Percentiles rank a stretch among this genome's conserved stretches.
Evolutionary conservation across 2,888 invertebrate genomes (phyloP).

Genomic region (Spilarctia lutea): DNA sequence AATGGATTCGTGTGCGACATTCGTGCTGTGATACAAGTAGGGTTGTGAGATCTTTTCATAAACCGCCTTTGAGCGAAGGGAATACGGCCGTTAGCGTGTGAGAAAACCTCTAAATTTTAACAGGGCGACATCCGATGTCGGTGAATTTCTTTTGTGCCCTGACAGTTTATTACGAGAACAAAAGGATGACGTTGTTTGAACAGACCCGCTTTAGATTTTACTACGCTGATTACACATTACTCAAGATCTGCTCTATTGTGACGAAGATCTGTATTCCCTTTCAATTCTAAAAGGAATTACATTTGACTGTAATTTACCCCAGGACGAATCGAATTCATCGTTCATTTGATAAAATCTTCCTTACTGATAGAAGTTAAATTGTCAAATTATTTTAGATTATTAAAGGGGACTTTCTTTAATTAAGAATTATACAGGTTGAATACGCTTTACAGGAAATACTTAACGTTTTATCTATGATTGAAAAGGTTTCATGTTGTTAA

Average conservation of each 20-base stretch:
- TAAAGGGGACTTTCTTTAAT: constrained; percentile 8
- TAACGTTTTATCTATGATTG: constrained; percentile 4
- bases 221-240: constrained; percentile 77
- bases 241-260: constrained; percentile 74
- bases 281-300: constrained; percentile 71
- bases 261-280: constrained; percentile 69
- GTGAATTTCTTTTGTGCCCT: constrained; percentile 78
- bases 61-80: constrained; percentile 64
- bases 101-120: constrained; percentile 69
- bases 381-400: constrained; percentile 47
- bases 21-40: constrained; percentile 50
- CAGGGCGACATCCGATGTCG: constrained; percentile 72
- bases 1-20: constrained; percentile 47
- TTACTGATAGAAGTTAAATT: constrained; percentile 45
- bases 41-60: constrained; percentile 60
- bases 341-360: constrained; percentile 55
- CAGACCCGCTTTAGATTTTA: constrained; percentile 77
- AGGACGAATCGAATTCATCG: constrained; percentile 62
- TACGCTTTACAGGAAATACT: constrained; percentile 14
- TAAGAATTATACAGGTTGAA: constrained; percentile 14
- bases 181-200: constrained; percentile 76
- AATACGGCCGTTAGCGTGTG: constrained; percentile 61
- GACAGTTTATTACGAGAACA: constrained; percentile 82
- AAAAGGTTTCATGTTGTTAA: neutral
- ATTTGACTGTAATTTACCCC: constrained; percentile 69